A percentile compares a stretch with the other conserved stretches of the same genome.
Evolutionary conservation across 2,797 vertebrate species (phyloP).

Genomic region (Carcharodon carcharias): DNA sequence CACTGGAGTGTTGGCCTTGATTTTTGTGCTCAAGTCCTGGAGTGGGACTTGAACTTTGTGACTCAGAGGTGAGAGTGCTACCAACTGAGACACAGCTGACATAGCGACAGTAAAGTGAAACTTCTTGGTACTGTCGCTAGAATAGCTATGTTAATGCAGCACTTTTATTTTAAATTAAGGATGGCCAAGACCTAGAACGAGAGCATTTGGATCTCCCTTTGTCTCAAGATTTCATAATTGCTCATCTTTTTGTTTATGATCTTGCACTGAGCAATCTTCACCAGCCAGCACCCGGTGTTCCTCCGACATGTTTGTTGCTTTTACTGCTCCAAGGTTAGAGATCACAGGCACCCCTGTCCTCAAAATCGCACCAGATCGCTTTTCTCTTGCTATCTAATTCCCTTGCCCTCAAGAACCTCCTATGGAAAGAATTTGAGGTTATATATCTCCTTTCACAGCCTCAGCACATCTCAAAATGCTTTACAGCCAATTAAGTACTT

Average conservation of each 20-base stretch:
- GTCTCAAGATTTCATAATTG: neutral
- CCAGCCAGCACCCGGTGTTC: neutral
- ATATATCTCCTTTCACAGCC: neutral
- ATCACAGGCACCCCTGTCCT: neutral
- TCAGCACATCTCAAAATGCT: neutral
- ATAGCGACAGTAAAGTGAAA: neutral
- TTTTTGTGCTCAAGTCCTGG: too few species aligned
- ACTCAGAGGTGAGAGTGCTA: too few species aligned
- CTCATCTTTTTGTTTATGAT: neutral
- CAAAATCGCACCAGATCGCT: too few species aligned
- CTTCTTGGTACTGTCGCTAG: neutral
- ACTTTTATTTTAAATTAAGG: neutral
- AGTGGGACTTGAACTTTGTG: too few species aligned
- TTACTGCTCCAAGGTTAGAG: neutral
- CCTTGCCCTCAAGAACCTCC: too few species aligned
- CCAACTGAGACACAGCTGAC: too few species aligned
- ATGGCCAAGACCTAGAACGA: neutral
- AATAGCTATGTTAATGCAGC: neutral
- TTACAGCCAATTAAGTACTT: neutral
- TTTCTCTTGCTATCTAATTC: too few species aligned
- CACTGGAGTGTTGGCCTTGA: too few species aligned
- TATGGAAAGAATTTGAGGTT: neutral
- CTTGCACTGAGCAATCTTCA: neutral
- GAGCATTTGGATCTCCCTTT: neutral
- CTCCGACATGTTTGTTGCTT: neutral